Percentiles rank a stretch among this genome's conserved stretches.
phyloP scores from a whole-genome alignment of 2,888 invertebrate species.

The Xiphydria camelus region DNA sequence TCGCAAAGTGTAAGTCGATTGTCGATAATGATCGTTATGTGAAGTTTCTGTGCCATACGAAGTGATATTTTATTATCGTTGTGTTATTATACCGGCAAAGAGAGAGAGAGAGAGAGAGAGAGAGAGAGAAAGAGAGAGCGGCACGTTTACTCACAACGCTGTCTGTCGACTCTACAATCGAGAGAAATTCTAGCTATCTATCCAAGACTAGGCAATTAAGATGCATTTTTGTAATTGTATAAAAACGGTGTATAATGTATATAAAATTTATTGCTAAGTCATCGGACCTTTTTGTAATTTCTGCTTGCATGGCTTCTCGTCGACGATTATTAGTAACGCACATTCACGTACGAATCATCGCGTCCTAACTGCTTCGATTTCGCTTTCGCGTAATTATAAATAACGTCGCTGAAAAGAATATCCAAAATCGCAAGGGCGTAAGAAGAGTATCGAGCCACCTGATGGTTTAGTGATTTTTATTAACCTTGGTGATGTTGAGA shows the following conservation, averaged over 20 bases:
- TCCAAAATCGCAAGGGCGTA: slow-evolving; percentile 15
- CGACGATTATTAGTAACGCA: no score
- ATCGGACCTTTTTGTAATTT: background rate
- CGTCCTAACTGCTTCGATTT: slow-evolving; percentile 19
- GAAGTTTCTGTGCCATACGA: slow-evolving; percentile 50
- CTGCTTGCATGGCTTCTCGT: no score
- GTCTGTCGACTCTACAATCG: background rate
- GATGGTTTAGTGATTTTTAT: slow-evolving; percentile 47
- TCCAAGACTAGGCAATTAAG: slow-evolving; percentile 21
- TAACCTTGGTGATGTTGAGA: slow-evolving; percentile 40
- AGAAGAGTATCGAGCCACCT: slow-evolving; percentile 18
- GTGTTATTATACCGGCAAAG: slow-evolving; percentile 23
- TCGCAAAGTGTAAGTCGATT: no score
- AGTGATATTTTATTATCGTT: slow-evolving; percentile 37
- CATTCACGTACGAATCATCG: no score
- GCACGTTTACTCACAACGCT: no score
- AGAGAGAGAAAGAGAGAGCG: no score
- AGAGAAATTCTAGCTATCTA: slow-evolving; percentile 8
- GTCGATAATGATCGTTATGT: no score
- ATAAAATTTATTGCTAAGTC: slow-evolving; percentile 32
- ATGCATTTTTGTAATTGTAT: slow-evolving; percentile 41
- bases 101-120: no score
- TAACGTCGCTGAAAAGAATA: slow-evolving; percentile 11
- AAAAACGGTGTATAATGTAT: slow-evolving; percentile 36
- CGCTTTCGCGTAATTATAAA: slow-evolving; percentile 19